Conservation (phyloP, 2,113 vertebrate genomes). For the Cervus canadensis region DNA sequence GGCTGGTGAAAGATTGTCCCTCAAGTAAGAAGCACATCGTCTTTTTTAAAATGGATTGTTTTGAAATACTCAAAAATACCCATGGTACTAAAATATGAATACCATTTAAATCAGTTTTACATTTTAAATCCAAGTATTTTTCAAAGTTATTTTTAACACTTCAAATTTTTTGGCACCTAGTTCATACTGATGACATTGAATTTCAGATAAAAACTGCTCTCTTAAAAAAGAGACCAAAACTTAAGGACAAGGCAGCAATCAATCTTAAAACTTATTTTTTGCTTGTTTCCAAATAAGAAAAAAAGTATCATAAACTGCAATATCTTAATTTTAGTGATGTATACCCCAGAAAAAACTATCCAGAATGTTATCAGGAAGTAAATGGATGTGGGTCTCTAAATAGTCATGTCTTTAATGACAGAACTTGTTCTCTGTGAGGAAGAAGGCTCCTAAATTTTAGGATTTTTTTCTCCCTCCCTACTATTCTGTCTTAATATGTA, state of each 20-base stretch:
- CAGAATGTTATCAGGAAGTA: background rate
- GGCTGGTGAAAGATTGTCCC: background rate
- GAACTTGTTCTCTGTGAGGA: background rate
- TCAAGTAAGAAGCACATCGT: background rate
- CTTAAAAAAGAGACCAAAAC: background rate
- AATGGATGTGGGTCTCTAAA: background rate
- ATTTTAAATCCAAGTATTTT: conserved; percentile 15
- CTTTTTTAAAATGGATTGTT: background rate
- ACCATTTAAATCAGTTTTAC: background rate
- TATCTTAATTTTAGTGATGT: background rate
- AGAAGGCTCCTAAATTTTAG: background rate
- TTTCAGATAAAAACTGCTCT: background rate
- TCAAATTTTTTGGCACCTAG: background rate
- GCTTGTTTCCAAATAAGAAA: background rate
- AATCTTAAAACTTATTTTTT: background rate
- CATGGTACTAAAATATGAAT: background rate
- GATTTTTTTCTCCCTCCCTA: background rate
- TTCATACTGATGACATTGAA: background rate
- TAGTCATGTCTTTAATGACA: background rate
- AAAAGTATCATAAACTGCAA: background rate
- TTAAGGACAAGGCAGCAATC: background rate
- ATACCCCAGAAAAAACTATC: background rate
- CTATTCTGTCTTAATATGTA: background rate
- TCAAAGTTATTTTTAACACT: conserved; percentile 29
- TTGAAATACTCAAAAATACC: background rate